Evolutionary conservation across 2,113 vertebrate genomes (phyloP).

Genomic region (Microtus ochrogaster): DNA sequence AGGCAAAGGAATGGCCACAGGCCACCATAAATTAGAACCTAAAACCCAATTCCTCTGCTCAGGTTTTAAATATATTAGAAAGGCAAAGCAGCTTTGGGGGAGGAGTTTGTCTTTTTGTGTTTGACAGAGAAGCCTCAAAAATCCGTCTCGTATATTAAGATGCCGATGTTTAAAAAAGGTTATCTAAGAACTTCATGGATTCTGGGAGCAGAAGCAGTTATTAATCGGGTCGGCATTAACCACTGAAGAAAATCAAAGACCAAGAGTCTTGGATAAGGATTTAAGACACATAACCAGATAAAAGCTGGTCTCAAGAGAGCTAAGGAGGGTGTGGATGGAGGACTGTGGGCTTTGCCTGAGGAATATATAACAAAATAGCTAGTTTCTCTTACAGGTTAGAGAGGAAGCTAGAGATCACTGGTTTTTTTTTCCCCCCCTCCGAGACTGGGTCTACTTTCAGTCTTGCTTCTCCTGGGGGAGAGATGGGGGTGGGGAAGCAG

Average conservation of each 20-base stretch:
- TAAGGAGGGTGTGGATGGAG: constrained; percentile 40
- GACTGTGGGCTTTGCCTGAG: constrained; percentile 40
- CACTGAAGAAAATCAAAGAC: constrained; percentile 43
- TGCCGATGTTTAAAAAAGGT: background rate
- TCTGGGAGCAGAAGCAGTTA: background rate
- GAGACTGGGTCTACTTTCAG: constrained; percentile 27
- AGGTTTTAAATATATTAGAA: constrained; percentile 52
- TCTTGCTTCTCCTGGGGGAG: background rate
- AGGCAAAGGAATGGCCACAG: constrained; percentile 50
- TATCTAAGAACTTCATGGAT: constrained; percentile 1
- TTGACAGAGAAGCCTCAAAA: constrained; percentile 13
- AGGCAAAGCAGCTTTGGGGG: constrained; percentile 39
- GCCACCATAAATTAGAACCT: constrained; percentile 44
- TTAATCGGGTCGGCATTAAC: background rate
- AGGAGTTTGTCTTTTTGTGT: background rate
- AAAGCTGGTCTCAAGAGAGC: constrained; percentile 25
- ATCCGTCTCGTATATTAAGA: background rate
- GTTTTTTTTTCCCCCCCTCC: background rate
- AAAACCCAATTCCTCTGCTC: constrained; percentile 13
- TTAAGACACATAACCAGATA: constrained; percentile 39
- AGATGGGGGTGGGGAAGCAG: background rate
- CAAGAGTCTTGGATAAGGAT: background rate
- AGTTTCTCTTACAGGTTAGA: background rate
- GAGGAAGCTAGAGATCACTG: background rate
- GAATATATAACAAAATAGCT: constrained; percentile 32